Conservation (phyloP, 2,797 vertebrate genomes). For the Cossypha heuglini region DNA sequence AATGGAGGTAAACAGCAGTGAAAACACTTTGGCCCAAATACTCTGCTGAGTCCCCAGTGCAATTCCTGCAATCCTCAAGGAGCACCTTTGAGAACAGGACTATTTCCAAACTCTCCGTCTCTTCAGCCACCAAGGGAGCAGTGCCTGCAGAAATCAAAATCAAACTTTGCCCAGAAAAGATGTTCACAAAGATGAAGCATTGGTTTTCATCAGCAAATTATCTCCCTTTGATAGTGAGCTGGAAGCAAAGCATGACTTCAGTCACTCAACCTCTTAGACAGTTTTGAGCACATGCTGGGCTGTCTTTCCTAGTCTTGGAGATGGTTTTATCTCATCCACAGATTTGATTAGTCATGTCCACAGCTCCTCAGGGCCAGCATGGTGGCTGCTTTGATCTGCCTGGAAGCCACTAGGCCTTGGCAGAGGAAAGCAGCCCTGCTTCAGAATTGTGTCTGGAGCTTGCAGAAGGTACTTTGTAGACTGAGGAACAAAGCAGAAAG, state of each 20-base stretch:
- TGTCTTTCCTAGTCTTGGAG: background rate
- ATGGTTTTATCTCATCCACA: background rate
- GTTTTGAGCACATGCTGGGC: background rate
- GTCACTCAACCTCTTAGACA: background rate
- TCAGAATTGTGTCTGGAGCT: background rate
- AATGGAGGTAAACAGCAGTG: background rate
- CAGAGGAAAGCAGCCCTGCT: background rate
- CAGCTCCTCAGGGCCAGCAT: background rate
- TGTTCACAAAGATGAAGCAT: background rate
- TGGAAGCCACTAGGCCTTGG: constrained; percentile 2
- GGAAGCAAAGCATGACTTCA: background rate
- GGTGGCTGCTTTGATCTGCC: constrained; percentile 24
- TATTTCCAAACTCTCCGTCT: background rate
- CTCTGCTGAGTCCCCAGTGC: background rate
- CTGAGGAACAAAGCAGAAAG: background rate
- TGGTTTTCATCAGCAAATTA: background rate
- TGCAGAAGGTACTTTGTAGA: background rate
- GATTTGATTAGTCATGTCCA: background rate
- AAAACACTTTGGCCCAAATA: background rate
- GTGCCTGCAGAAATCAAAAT: background rate
- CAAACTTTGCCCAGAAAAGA: background rate
- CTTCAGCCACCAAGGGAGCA: background rate
- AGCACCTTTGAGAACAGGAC: background rate
- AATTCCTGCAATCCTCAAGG: background rate
- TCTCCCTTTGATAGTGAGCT: background rate